Base-by-base conservation (phyloP, 2,888 invertebrate genomes). In the Zaprionus obscuricornis region DNA sequence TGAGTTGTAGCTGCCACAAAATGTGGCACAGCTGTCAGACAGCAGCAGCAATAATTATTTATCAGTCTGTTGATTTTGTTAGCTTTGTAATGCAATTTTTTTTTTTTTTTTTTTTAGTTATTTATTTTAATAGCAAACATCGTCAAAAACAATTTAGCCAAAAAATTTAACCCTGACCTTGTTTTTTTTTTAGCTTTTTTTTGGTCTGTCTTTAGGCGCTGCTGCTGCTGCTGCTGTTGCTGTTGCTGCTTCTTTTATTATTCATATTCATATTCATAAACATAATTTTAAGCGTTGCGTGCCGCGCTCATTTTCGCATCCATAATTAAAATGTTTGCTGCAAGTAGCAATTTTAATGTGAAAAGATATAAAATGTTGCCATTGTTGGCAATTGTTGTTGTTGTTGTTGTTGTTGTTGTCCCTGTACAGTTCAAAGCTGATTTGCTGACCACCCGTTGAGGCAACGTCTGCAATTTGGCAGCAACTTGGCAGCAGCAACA, bases 301-400 rank as follows among this genome's bases (percentile, higher is more conserved):
- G 51, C 36, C 52, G 26, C 31, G 39, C 17, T 36, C 18, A 31
- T 50, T 55, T 77, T 81, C 63, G 78, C 83, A 82, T 56, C 59
- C 67, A 69, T 85, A 85, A 84, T 75, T 79, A 84, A 85, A 79
- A 67, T 75, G 81, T 81, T 66, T 72, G 81, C 76, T 66, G 64
- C 72, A 65, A 77, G 57, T 74, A 58, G 78, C 75, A 79, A 43
- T 66, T 71, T 85, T 83, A 73, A 75, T 62, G 69, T 45, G 45
- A 57, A 26, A 24, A 54, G 46, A 51, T 58, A 64, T 64, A 47
- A 59, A 46, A 24, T 57, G 5, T 26, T 20, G 5, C 13, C 17
- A 11, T 31, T 49, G 18, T 17, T 36, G n/a, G n/a, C n/a, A n/a
- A 17, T 29, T 20, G 3, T 4, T 7, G 10, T 3, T 10, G 13